phyloP scores from a whole-genome alignment of 1,140 invertebrate species.

The Trichonephila inaurata region DNA sequence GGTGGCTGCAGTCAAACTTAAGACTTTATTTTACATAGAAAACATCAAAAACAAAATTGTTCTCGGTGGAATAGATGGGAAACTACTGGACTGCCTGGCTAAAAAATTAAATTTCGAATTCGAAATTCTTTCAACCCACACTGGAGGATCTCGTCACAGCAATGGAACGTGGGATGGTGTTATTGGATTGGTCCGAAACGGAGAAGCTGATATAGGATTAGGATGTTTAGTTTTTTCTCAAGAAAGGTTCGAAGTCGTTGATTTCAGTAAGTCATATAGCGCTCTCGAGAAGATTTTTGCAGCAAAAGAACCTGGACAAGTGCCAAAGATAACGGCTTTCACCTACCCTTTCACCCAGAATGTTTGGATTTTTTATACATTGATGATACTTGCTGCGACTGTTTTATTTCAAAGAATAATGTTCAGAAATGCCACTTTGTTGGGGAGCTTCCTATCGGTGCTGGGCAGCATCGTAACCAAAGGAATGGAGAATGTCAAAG shows the following conservation, averaged over 20 bases:
- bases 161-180: slow-evolving; percentile 34
- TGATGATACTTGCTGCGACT: not conserved
- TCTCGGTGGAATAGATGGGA: not conserved
- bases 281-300: not conserved
- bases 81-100: not conserved
- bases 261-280: slow-evolving; percentile 33
- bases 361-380: not conserved
- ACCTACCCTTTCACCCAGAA: slow-evolving; percentile 2
- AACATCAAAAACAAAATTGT: not conserved
- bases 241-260: not conserved
- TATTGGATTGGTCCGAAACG: slow-evolving; percentile 1
- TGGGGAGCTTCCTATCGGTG: not conserved
- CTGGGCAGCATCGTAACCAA: not conserved
- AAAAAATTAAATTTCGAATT: not conserved
- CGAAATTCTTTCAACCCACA: not conserved
- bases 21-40: too few relatives aligned
- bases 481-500: not conserved
- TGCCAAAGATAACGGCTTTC: not conserved
- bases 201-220: slow-evolving; percentile 35
- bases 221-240: not conserved
- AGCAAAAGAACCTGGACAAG: not conserved
- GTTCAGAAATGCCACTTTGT: not conserved
- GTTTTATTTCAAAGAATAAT: not conserved
- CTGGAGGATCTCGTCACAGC: not conserved
- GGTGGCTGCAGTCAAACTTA: too few relatives aligned